Percentiles rank a stretch among this genome's conserved stretches.
Conservation (phyloP, 2,888 invertebrate species). For the Chloroclysta siterata region DNA sequence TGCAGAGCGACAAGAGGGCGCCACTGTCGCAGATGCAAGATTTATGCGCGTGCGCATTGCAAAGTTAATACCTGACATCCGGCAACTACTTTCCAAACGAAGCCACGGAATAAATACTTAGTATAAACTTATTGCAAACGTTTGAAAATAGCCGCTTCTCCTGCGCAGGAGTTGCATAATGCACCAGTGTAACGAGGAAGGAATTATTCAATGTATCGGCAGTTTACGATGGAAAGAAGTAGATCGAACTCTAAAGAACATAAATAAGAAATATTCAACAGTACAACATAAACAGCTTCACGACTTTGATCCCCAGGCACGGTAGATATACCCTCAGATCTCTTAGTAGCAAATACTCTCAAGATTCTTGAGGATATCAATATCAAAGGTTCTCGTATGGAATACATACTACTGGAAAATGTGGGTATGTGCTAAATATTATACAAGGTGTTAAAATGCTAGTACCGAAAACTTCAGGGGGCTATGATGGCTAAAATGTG, state of each 20-base stretch:
- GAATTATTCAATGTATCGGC: constrained; percentile 15
- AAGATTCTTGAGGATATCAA: too few species aligned
- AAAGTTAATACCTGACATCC: constrained; percentile 64
- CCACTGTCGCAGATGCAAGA: constrained; percentile 56
- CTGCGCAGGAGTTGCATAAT: constrained; percentile 45
- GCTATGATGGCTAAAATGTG: too few species aligned
- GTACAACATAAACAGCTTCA: too few species aligned
- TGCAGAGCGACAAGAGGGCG: constrained; percentile 51
- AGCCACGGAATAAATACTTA: constrained; percentile 36
- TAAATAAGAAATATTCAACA: too few species aligned
- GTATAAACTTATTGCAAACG: constrained; percentile 34
- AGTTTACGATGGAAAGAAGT: background rate
- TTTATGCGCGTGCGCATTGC: constrained; percentile 62
- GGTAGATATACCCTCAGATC: too few species aligned
- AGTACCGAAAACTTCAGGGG: too few species aligned
- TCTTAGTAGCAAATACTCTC: too few species aligned
- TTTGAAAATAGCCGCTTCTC: constrained; percentile 65
- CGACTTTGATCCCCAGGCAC: too few species aligned
- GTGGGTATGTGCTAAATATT: too few species aligned
- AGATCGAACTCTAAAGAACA: background rate
- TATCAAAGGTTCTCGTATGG: too few species aligned
- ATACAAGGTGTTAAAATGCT: too few species aligned
- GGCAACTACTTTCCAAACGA: constrained; percentile 65
- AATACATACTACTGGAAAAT: too few species aligned
- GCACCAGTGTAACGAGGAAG: constrained; percentile 32